phyloP scores from a whole-genome alignment of 2,113 vertebrate species.

The Chlamydotis undulata region DNA sequence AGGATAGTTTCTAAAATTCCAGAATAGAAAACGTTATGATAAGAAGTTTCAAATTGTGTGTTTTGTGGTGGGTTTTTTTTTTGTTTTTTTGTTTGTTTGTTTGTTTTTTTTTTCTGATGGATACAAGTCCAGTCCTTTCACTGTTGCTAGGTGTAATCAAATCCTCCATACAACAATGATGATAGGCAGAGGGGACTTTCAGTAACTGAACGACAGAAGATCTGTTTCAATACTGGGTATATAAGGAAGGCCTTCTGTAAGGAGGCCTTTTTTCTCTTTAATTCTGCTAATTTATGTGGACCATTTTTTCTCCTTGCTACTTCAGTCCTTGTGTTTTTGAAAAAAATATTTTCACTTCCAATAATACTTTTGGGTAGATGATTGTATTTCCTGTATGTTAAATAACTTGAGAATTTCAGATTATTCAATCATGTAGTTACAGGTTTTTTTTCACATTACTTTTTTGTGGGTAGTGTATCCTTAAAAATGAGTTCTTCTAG shows the following conservation, averaged over 20 bases:
- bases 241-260: background rate
- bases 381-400: background rate
- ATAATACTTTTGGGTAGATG: background rate
- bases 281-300: background rate
- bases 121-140: background rate
- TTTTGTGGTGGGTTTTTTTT: no score
- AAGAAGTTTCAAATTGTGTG: background rate
- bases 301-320: background rate
- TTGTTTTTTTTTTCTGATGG: background rate
- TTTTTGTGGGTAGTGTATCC: background rate
- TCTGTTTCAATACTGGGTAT: background rate
- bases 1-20: slow-evolving; percentile 18
- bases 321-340: background rate
- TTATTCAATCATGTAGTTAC: background rate
- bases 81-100: no score
- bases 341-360: background rate
- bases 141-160: background rate
- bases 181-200: background rate
- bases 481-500: background rate
- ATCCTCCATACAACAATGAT: background rate
- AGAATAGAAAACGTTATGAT: background rate
- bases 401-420: background rate
- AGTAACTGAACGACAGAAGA: background rate
- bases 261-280: background rate
- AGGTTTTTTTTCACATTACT: background rate